Evolutionary conservation across 2,113 vertebrate genomes (phyloP).

Genomic region (Strix uralensis): DNA sequence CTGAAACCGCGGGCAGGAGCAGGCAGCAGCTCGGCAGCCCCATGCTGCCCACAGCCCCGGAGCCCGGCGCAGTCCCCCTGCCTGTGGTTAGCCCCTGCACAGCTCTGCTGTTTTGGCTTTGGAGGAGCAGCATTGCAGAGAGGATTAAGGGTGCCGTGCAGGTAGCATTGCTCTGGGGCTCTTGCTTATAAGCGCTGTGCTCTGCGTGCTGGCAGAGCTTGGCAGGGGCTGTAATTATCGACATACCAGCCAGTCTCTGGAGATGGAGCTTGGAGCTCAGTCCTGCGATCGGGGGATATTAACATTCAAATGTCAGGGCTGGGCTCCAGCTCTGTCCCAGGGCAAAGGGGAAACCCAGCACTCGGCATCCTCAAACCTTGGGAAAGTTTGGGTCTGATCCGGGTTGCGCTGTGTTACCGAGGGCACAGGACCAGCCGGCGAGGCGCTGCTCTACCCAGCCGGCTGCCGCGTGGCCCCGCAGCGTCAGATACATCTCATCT

Average conservation of each 20-base stretch:
- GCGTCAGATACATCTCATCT: background rate
- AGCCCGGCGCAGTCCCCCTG: background rate
- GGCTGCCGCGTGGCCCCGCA: accelerated
- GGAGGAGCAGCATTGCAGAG: background rate
- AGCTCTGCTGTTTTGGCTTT: background rate
- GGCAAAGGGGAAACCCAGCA: background rate
- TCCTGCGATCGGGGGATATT: background rate
- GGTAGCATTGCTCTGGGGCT: background rate
- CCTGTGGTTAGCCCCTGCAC: accelerated
- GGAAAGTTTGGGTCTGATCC: background rate
- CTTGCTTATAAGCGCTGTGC: background rate
- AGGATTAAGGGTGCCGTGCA: background rate
- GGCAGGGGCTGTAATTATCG: background rate
- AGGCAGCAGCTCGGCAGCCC: background rate
- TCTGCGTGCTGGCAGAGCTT: background rate
- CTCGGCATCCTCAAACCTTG: background rate
- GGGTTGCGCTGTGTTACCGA: accelerated
- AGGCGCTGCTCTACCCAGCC: accelerated
- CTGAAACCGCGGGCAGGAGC: accelerated
- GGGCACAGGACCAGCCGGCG: background rate
- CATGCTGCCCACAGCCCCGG: background rate
- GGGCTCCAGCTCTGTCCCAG: background rate
- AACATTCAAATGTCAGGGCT: background rate
- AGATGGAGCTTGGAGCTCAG: background rate
- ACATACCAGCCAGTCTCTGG: background rate